Base-by-base conservation (phyloP, 1,140 invertebrate genomes). In the Chymomyza costata region DNA sequence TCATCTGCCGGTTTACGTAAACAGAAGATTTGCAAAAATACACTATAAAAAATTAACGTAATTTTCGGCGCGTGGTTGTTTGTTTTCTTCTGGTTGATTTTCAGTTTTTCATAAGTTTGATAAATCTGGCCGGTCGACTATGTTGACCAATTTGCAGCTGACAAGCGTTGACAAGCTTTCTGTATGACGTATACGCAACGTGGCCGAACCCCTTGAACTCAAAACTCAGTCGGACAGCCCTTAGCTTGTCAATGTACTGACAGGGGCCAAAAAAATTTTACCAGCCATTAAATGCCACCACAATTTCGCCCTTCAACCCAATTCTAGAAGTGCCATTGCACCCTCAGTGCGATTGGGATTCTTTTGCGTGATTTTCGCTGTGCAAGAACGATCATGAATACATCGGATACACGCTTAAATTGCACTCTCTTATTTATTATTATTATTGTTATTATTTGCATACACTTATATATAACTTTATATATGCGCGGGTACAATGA, bases 401-500 rank as follows among this genome's bases (percentile, higher is more conserved):
- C 34, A 21, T 31, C 46, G 41, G 35, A 41, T 35, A 47, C 37
- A 37, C 21, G 16, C 13, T 53, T 17, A 40, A 25, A 21, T 7
- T 34, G 25, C 17, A 13, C 55, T 15, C 44, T 49, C 55, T 51
- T 39, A 51, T 52, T 48, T 55, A 49, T 61, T 51, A 58, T 67
- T 73, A 44, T 52, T 46, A 46, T 54, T 34, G 28, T 55, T 73
- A 63, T 73, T 58, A 63, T 73, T 58, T 73, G 50, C 58, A 62
- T 65, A 49, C n/a, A n/a, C n/a, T n/a, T n/a, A n/a, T n/a, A n/a
- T n/a, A n/a, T n/a, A n/a, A n/a, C 70, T 70, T 71, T 59, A 78
- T 78, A 64, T 66, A 66, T 76, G 50, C 53, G 41, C 51, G 63
- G 64, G 71, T 76, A 78, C 78, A 76, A 71, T 78, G 71, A 76